A percentile compares a stretch with the other conserved stretches of the same genome.
phyloP scores from a whole-genome alignment of 2,113 vertebrate species.

The Ploceus nigricollis region DNA sequence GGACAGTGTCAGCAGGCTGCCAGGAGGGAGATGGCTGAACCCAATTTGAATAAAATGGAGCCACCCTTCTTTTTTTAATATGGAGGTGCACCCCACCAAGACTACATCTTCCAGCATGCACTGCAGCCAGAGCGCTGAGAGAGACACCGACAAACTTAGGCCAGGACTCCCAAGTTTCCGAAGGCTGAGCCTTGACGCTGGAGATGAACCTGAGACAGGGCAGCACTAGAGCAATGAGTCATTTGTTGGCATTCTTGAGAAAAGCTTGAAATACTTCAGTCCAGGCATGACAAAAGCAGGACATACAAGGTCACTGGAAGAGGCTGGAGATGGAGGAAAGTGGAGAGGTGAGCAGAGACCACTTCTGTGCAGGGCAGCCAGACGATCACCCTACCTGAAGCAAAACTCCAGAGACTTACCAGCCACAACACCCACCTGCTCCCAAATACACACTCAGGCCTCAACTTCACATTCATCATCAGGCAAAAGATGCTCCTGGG shows the following conservation, averaged over 20 bases:
- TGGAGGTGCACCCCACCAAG: slow-evolving; percentile 13
- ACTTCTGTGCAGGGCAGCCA: background rate
- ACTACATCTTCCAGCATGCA: slow-evolving; percentile 61
- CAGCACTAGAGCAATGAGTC: fast-evolving
- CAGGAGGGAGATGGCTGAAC: background rate
- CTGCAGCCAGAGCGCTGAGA: background rate
- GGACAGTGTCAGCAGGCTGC: background rate
- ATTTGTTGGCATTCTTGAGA: background rate
- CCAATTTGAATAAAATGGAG: slow-evolving; percentile 49
- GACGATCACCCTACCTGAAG: background rate
- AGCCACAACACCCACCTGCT: background rate
- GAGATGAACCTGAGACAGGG: slow-evolving; percentile 1
- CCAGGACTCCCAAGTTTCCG: background rate
- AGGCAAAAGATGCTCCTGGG: background rate
- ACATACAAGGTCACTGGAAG: background rate
- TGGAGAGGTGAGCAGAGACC: background rate
- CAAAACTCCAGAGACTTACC: background rate
- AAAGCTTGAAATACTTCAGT: background rate
- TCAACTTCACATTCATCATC: background rate
- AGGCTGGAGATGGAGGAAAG: background rate
- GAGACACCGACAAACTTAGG: background rate
- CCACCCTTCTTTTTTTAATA: slow-evolving; percentile 47
- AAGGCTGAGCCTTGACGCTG: background rate
- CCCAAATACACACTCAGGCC: background rate
- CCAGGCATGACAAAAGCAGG: background rate